A percentile compares a stretch with the other conserved stretches of the same genome.
Evolutionary conservation across 1,140 invertebrate genomes (phyloP).

Genomic region (Calycopis cecrops): DNA sequence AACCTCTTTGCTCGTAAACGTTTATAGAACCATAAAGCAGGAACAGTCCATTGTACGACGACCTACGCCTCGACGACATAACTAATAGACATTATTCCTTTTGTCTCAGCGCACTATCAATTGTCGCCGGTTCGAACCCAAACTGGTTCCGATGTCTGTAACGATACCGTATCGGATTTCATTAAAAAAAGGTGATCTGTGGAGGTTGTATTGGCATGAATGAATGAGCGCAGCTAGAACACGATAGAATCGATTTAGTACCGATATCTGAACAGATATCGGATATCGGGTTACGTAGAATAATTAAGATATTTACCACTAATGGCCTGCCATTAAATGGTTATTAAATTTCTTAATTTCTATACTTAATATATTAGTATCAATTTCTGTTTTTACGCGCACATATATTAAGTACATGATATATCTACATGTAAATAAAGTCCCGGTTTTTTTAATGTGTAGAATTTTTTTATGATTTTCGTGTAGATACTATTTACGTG

Average conservation of each 20-base stretch:
- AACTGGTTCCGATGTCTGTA: slow-evolving; percentile 39
- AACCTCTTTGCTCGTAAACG: slow-evolving; percentile 63
- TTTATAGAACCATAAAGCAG: slow-evolving; percentile 72
- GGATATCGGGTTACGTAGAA: slow-evolving; percentile 43
- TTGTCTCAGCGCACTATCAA: too few species aligned
- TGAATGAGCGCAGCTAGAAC: slow-evolving; percentile 37
- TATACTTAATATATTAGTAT: too few species aligned
- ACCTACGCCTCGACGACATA: slow-evolving; percentile 38
- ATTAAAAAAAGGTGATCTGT: slow-evolving; percentile 69
- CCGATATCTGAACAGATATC: slow-evolving; percentile 27
- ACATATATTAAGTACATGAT: too few species aligned
- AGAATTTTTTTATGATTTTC: too few species aligned
- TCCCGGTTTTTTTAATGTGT: too few species aligned
- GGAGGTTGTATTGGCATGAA: slow-evolving; percentile 51
- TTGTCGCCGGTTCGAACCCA: too few species aligned
- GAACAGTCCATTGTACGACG: slow-evolving; percentile 63
- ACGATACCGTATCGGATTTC: slow-evolving; percentile 65
- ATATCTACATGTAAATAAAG: too few species aligned
- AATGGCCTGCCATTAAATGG: too few species aligned
- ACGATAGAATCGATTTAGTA: slow-evolving; percentile 54
- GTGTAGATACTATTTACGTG: too few species aligned
- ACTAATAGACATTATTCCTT: too few species aligned
- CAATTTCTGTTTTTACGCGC: too few species aligned
- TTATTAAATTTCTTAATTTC: too few species aligned
- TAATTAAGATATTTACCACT: slow-evolving; percentile 46